These are phyloP conservation scores for Adelosebastes latens DNA, from an alignment of 2,797 vertebrate species.

Conservation along the genomic window DNA sequence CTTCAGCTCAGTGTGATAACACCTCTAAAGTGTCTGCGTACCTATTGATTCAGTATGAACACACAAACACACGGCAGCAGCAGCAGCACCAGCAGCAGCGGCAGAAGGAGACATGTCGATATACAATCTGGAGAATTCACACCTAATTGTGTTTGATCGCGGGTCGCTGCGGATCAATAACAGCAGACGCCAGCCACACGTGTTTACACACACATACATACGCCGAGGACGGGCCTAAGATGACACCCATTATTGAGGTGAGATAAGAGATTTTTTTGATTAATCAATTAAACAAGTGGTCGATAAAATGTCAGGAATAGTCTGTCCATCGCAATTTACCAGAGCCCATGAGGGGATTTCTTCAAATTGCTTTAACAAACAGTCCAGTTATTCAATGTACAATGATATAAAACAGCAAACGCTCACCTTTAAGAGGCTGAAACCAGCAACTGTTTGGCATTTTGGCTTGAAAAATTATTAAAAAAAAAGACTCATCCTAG, in stretches of 20 bases:
- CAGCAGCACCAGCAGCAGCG: background rate
- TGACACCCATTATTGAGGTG: background rate
- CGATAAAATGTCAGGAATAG: background rate
- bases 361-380: background rate
- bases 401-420: background rate
- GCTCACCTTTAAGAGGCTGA: background rate
- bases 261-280: background rate
- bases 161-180: slow-evolving; percentile 65
- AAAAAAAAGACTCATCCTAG: no score
- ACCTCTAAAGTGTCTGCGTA: background rate
- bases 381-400: background rate
- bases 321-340: background rate
- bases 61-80: slow-evolving; percentile 16
- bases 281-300: background rate
- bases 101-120: slow-evolving; percentile 42
- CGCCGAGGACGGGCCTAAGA: background rate
- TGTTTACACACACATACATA: slow-evolving; percentile 10
- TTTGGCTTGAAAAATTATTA: background rate
- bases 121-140: slow-evolving; percentile 59
- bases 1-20: slow-evolving; percentile 6
- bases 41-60: slow-evolving; percentile 35
- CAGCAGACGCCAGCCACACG: slow-evolving; percentile 40
- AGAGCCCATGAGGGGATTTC: background rate
- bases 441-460: background rate
- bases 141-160: slow-evolving; percentile 79